Percentiles rank a stretch among this genome's conserved stretches.
Conservation (phyloP, 1,140 invertebrate species). For the Neodiprion pinetum region DNA sequence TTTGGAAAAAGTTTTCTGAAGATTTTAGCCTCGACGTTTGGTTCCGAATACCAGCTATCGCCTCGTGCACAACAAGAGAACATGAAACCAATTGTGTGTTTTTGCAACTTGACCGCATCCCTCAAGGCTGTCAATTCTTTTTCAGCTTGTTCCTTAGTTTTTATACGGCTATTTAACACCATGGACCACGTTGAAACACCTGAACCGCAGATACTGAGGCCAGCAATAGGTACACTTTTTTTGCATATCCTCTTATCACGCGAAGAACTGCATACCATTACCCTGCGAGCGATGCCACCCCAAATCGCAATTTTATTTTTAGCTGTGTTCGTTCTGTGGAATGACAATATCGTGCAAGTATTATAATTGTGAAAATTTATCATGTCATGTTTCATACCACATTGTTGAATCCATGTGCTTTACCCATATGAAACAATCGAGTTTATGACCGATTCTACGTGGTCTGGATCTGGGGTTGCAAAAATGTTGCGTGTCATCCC, state of each 20-base stretch:
- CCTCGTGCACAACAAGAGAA: conserved; percentile 68
- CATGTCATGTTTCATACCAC: neutral
- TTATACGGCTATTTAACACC: conserved; percentile 36
- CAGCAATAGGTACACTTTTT: conserved; percentile 28
- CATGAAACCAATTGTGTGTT: conserved; percentile 64
- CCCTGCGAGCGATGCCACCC: conserved; percentile 42
- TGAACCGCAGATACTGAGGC: conserved; percentile 42
- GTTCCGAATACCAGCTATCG: conserved; percentile 43
- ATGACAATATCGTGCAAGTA: conserved; percentile 25
- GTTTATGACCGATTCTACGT: neutral
- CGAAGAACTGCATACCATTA: conserved; percentile 31
- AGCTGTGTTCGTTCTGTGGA: conserved; percentile 23
- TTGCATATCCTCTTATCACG: conserved; percentile 17
- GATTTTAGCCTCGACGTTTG: conserved; percentile 64
- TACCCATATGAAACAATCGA: neutral
- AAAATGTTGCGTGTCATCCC: neutral
- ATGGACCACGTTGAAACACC: conserved; percentile 49
- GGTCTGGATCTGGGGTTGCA: neutral
- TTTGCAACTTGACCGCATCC: conserved; percentile 43
- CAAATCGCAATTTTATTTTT: conserved; percentile 36
- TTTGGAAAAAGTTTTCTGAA: conserved; percentile 67
- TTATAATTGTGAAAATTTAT: conserved; percentile 10
- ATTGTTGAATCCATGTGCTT: conserved; percentile 18
- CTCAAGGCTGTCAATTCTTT: conserved; percentile 38
- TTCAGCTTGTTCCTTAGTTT: conserved; percentile 37